These are phyloP conservation scores for Apodemia zela DNA, from an alignment of 2,888 invertebrate genomes.

Conservation along the genomic window DNA sequence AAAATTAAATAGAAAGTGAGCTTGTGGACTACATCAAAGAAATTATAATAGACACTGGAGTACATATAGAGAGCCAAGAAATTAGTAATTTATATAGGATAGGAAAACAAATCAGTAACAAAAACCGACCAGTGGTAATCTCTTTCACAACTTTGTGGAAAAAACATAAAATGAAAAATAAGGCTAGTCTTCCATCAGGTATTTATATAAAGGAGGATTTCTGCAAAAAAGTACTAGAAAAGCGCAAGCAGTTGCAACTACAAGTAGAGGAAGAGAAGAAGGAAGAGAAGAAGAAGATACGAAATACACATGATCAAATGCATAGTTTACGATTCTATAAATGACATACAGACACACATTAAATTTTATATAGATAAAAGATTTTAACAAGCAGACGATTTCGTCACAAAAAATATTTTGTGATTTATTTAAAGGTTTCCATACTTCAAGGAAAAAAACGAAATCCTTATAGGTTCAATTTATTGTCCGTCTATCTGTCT, in stretches of 20 bases:
- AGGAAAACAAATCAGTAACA: constrained; percentile 1
- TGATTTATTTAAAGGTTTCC: no score
- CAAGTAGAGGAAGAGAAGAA: neutral
- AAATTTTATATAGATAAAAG: no score
- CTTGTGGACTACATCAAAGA: neutral
- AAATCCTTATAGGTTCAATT: no score
- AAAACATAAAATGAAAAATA: neutral
- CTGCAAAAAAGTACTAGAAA: neutral
- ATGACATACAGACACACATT: no score
- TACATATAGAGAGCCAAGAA: constrained; percentile 1
- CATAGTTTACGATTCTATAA: no score
- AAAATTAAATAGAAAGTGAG: neutral
- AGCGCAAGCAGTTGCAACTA: neutral
- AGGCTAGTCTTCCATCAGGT: neutral
- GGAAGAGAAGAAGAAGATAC: no score
- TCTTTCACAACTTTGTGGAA: constrained; percentile 4
- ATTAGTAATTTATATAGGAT: constrained; percentile 13
- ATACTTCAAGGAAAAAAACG: no score
- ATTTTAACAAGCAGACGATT: no score
- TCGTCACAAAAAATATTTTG: no score
- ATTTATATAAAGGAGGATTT: neutral
- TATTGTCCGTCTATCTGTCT: no score
- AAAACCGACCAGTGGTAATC: constrained; percentile 9
- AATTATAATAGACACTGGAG: neutral
- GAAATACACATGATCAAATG: no score